Conservation (phyloP, 2,797 vertebrate species). For the Chelidonichthys spinosus region DNA sequence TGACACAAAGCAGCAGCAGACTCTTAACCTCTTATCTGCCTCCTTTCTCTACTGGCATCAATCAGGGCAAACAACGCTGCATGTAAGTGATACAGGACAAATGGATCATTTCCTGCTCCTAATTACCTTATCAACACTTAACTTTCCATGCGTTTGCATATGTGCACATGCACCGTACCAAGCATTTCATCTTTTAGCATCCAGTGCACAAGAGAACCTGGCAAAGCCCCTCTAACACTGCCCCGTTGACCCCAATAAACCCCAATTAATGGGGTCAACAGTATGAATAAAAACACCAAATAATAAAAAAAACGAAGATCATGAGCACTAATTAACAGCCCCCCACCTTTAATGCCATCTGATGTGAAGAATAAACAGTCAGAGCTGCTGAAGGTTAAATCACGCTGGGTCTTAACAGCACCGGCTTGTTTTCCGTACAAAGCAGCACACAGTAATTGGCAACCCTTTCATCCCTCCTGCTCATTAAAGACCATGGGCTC, state of each 20-base stretch:
- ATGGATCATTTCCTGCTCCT: not conserved
- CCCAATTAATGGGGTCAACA: constrained; percentile 20
- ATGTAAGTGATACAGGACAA: not conserved
- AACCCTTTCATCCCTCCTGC: constrained; percentile 65
- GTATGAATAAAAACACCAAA: constrained; percentile 16
- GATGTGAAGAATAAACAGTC: constrained; percentile 44
- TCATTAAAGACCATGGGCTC: constrained; percentile 65
- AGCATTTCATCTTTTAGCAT: not conserved
- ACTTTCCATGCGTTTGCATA: not conserved
- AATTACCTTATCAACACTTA: not conserved
- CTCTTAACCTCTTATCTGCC: not conserved
- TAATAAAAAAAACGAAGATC: constrained; percentile 22
- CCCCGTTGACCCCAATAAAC: constrained; percentile 34
- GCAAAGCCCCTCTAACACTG: not conserved
- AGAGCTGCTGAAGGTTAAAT: constrained; percentile 58
- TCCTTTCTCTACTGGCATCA: not conserved
- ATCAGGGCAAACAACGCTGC: not conserved
- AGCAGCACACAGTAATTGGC: constrained; percentile 64
- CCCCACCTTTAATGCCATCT: constrained; percentile 19
- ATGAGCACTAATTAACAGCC: constrained; percentile 42
- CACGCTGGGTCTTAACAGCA: constrained; percentile 40
- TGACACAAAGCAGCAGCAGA: not conserved
- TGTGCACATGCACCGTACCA: not conserved
- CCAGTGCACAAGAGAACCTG: constrained; percentile 2
- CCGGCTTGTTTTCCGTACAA: constrained; percentile 50